Base-by-base conservation (phyloP, 2,113 vertebrate species). In the Toxotes jaculatrix region DNA sequence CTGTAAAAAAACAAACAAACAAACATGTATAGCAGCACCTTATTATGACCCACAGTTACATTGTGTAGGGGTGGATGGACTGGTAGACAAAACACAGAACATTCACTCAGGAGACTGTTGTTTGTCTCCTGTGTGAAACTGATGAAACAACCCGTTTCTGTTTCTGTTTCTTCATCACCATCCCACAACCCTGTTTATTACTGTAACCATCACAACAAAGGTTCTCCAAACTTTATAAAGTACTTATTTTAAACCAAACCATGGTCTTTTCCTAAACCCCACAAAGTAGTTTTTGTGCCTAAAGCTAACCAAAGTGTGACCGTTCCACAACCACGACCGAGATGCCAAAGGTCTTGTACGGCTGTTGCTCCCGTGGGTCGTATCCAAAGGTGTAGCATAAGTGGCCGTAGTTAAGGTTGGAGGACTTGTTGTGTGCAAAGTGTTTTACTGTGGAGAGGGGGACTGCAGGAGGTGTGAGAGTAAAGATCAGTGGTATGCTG, bases 401-500 rank as follows among this genome's bases (percentile, higher is more conserved):
- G 27, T 2, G 6, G 16, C 5, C 27, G 34, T 23, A 8, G 8
- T 21, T 38, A 19, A 11, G 32, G 56, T 45, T 45, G 43, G 43
- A 53, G 10, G 36, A 14, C 62, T 38, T 32, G 34, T 21, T 40
- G 19, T 27, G 27, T 27, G 2, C 55, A n/a, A 17, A 14, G 19
- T 42, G 23, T 43, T 70, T 40, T 17, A 16, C 68, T 56, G 68
- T 19, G n/a, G 49, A 19, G 16, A 45, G 40, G 34, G 69, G 7
- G 34, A 9, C 32, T 19, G 21, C 16, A 40, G 60, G 65, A 69
- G 60, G 66, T 49, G 76, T 63, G 55, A 67, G 76, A 72, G 32
- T 40, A 27, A 68, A 71, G 74, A 67, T 85, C 21, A 67, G 66
- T 0, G 8, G 70, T 31, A 61, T 77, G 73, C 63, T 21, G 77